Conservation (phyloP, 1,140 invertebrate genomes). For the Maconellicoccus hirsutus region DNA sequence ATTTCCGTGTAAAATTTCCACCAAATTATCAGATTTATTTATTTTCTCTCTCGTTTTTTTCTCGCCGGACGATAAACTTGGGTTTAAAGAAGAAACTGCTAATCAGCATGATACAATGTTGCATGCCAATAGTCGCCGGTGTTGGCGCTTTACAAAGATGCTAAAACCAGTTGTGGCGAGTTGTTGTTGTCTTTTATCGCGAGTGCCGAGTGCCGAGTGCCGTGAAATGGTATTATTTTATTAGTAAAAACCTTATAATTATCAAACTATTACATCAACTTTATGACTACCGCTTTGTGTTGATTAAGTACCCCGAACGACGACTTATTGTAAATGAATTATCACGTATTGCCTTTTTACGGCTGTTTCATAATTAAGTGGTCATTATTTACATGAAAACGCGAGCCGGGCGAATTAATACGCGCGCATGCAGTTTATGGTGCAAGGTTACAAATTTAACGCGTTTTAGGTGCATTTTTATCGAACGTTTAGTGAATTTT, state of each 20-base stretch:
- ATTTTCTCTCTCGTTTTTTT: neutral
- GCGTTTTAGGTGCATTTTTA: too few species aligned
- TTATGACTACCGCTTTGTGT: neutral
- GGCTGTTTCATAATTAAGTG: neutral
- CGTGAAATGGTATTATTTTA: conserved; percentile 1
- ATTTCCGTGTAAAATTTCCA: neutral
- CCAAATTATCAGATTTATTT: neutral
- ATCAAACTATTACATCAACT: conserved; percentile 5
- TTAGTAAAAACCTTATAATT: neutral
- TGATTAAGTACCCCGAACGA: neutral
- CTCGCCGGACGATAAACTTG: too few species aligned
- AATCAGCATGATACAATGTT: conserved; percentile 9
- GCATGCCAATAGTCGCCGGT: neutral
- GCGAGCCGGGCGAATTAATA: neutral
- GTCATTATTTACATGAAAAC: neutral
- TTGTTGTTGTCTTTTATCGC: neutral
- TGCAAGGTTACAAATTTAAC: too few species aligned
- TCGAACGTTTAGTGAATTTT: too few species aligned
- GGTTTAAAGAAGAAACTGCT: neutral
- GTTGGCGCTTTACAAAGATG: neutral
- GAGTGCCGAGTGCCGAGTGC: neutral
- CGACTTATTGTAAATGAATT: conserved; percentile 5
- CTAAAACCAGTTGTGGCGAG: neutral
- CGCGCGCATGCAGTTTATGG: too few species aligned
- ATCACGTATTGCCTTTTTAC: neutral